Conservation (phyloP, 2,113 vertebrate species). For the Crotalus helleri region DNA sequence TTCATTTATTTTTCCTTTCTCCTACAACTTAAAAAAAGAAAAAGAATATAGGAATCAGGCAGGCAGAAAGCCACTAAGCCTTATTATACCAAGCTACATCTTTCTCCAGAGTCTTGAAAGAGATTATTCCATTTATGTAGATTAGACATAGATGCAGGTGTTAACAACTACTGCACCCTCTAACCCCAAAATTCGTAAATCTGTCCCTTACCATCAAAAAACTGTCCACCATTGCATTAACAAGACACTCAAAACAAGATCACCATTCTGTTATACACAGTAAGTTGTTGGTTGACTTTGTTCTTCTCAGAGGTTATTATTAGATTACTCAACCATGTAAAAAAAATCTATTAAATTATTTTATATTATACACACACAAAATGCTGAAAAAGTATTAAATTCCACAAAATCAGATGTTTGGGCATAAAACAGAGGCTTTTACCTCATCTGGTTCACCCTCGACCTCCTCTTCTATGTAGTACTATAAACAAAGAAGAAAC, state of each 20-base stretch:
- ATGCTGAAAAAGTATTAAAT: slow-evolving; percentile 22
- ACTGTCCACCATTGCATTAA: background rate
- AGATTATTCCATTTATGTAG: background rate
- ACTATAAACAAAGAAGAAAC: slow-evolving; percentile 74
- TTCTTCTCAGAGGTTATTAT: background rate
- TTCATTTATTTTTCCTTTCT: background rate
- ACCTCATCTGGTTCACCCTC: slow-evolving; percentile 77
- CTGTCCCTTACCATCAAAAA: background rate
- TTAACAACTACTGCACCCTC: background rate
- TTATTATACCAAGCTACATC: background rate
- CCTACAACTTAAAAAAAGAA: background rate
- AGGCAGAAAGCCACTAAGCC: background rate
- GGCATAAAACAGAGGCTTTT: slow-evolving; percentile 59
- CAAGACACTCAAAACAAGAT: background rate
- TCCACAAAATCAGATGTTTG: slow-evolving; percentile 19
- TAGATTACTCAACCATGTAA: background rate
- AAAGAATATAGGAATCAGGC: background rate
- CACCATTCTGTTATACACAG: background rate
- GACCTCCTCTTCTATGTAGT: slow-evolving; percentile 82
- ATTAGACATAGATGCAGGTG: background rate
- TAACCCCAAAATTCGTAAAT: background rate
- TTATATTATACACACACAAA: background rate
- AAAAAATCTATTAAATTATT: background rate
- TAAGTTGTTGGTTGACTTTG: background rate
- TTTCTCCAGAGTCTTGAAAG: background rate